phyloP scores from a whole-genome alignment of 2,888 invertebrate species.

The Lacanobia wlatinum region DNA sequence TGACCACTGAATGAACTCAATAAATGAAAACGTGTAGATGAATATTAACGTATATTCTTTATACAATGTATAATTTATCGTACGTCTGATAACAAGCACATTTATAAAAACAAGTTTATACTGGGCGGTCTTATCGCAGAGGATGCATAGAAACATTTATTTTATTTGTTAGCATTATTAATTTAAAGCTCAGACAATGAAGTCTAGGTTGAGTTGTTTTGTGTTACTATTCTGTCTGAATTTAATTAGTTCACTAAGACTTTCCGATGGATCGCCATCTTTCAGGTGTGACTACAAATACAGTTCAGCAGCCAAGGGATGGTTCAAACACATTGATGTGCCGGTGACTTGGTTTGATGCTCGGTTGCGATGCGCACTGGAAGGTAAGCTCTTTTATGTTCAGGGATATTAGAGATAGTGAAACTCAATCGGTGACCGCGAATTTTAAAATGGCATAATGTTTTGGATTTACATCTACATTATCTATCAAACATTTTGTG shows the following conservation, averaged over 20 bases:
- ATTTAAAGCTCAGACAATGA: background rate
- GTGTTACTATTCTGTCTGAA: background rate
- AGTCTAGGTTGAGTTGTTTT: background rate
- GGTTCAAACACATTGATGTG: constrained; percentile 32
- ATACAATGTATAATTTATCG: too few species aligned
- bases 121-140: too few species aligned
- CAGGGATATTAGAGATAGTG: background rate
- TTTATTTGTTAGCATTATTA: too few species aligned
- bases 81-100: too few species aligned
- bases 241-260: background rate
- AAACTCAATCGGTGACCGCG: background rate
- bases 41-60: too few species aligned
- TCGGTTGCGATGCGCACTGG: constrained; percentile 21
- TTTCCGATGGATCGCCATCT: background rate
- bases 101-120: too few species aligned
- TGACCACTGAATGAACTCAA: too few species aligned
- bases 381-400: constrained; percentile 14
- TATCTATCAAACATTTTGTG: too few species aligned
- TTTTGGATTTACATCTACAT: background rate
- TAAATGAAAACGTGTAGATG: too few species aligned
- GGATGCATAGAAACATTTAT: too few species aligned
- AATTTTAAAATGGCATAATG: background rate
- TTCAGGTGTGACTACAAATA: constrained; percentile 40
- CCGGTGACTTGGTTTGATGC: constrained; percentile 39
- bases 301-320: constrained; percentile 15